phyloP scores from a whole-genome alignment of 2,113 vertebrate species.

The Procavia capensis region DNA sequence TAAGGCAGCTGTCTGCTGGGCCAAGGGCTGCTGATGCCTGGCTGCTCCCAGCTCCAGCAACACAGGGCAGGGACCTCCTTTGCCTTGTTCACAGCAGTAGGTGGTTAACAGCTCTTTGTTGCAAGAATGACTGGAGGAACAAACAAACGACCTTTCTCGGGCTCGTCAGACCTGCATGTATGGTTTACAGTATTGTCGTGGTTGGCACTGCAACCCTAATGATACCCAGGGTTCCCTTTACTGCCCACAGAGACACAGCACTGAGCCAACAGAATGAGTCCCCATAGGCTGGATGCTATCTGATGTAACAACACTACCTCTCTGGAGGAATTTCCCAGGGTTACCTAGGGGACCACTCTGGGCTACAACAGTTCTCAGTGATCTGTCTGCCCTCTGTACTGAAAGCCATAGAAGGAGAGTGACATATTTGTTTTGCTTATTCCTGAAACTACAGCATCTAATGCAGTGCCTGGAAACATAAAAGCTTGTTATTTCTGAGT shows the following conservation, averaged over 20 bases:
- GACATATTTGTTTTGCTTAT: neutral
- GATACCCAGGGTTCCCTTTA: neutral
- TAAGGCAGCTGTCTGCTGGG: neutral
- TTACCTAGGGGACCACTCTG: neutral
- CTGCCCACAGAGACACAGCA: neutral
- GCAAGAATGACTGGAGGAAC: neutral
- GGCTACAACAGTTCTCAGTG: neutral
- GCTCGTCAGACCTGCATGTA: neutral
- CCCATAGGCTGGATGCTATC: accelerated
- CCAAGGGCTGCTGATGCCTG: neutral
- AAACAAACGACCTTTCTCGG: neutral
- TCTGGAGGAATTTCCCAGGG: neutral
- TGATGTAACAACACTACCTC: neutral
- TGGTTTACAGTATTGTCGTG: neutral
- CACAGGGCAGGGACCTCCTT: neutral
- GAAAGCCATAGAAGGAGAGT: neutral
- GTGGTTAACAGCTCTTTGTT: neutral
- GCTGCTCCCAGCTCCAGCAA: neutral
- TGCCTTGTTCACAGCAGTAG: neutral
- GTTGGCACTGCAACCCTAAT: too few species aligned
- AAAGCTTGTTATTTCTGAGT: too few species aligned
- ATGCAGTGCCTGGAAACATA: neutral
- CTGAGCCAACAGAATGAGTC: neutral
- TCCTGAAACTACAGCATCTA: neutral
- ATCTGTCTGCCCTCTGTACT: neutral